A percentile compares a stretch with the other conserved stretches of the same genome.
These are phyloP conservation scores for Aspidoscelis tigris DNA, from an alignment of 2,113 vertebrate species.

Conservation along the genomic window DNA sequence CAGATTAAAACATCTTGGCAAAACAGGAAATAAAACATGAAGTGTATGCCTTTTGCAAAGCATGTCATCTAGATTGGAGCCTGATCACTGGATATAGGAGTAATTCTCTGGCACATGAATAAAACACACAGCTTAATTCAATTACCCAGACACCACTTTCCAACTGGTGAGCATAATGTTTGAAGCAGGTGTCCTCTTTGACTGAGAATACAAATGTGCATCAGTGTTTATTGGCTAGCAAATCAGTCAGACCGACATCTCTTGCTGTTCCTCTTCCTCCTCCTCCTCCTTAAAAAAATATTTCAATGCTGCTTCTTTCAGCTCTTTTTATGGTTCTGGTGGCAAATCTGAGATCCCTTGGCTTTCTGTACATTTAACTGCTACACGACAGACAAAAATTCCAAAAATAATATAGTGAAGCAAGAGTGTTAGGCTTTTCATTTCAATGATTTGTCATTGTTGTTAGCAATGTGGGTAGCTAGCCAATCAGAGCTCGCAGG, in stretches of 20 bases:
- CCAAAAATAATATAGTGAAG: neutral
- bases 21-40: conserved; percentile 50
- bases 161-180: conserved; percentile 64
- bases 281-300: too few species aligned
- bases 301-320: neutral
- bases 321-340: neutral
- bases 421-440: too few species aligned
- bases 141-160: conserved; percentile 56
- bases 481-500: too few species aligned
- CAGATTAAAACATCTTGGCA: conserved; percentile 35
- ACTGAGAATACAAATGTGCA: conserved; percentile 56
- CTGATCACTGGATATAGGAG: conserved; percentile 47
- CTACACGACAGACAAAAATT: neutral
- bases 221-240: conserved; percentile 55
- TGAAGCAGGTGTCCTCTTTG: conserved; percentile 69
- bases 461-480: too few species aligned
- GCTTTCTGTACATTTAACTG: neutral
- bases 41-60: conserved; percentile 36
- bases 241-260: conserved; percentile 58
- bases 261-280: neutral
- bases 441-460: too few species aligned
- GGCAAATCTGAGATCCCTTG: neutral
- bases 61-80: conserved; percentile 50
- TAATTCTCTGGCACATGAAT: conserved; percentile 43
- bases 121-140: conserved; percentile 61